Evolutionary conservation across 2,113 vertebrate genomes (phyloP).

Genomic region (Cyrtonyx montezumae): DNA sequence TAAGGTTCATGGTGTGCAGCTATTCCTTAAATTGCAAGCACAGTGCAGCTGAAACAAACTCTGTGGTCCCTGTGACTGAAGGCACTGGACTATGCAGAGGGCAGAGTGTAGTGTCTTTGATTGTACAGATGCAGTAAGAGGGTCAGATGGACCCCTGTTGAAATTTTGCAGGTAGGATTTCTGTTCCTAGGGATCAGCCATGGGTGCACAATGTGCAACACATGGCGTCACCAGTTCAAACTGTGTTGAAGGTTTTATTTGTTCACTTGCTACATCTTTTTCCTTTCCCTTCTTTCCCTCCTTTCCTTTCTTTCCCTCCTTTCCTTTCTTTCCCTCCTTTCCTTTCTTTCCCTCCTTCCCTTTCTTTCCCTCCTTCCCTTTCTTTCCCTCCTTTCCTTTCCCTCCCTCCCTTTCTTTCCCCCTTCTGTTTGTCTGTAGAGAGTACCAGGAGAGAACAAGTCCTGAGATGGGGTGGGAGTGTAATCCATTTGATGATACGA

Average conservation of each 20-base stretch:
- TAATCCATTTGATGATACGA: neutral
- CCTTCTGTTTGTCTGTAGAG: neutral
- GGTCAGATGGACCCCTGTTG: fast-evolving
- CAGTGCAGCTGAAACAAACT: neutral
- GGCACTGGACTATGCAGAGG: fast-evolving
- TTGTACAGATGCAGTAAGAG: fast-evolving
- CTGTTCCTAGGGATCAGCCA: neutral
- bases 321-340: neutral
- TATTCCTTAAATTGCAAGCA: neutral
- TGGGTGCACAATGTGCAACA: neutral
- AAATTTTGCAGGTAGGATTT: neutral
- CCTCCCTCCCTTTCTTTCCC: neutral
- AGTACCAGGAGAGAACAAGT: neutral
- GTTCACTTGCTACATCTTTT: neutral
- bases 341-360: neutral
- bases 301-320: no score
- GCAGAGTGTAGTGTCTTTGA: fast-evolving
- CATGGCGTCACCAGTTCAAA: neutral
- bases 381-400: no score
- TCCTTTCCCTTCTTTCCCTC: neutral
- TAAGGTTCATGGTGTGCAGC: neutral
- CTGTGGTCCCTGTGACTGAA: fast-evolving
- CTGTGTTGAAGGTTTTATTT: neutral
- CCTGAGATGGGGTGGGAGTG: neutral
- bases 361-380: neutral